Evolutionary conservation across 1,140 invertebrate species (phyloP).

Genomic region (Belonocnema kinseyi): DNA sequence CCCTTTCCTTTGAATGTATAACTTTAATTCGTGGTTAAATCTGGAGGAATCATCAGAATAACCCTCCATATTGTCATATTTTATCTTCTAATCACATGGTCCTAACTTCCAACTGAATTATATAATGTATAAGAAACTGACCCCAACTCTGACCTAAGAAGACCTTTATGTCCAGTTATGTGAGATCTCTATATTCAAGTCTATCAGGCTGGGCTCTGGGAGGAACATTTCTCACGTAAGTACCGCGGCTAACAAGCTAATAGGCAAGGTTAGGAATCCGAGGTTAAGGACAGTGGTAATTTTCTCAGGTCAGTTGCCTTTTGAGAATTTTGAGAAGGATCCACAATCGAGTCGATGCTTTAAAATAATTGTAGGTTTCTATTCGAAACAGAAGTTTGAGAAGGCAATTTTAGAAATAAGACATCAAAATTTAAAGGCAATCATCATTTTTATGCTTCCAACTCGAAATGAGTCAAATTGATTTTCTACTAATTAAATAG

Average conservation of each 20-base stretch:
- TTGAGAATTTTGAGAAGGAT: slow-evolving; percentile 26
- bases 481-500: too few relatives aligned
- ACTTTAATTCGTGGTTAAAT: neutral
- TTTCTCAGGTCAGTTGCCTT: slow-evolving; percentile 19
- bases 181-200: neutral
- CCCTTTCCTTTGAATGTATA: neutral
- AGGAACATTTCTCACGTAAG: neutral
- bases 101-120: too few relatives aligned
- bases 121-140: too few relatives aligned
- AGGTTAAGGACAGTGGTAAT: slow-evolving; percentile 20
- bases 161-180: neutral
- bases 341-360: neutral
- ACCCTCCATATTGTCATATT: too few relatives aligned
- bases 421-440: too few relatives aligned
- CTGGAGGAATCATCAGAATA: too few relatives aligned
- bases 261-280: slow-evolving; percentile 1
- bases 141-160: too few relatives aligned
- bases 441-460: too few relatives aligned
- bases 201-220: neutral
- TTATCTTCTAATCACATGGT: too few relatives aligned
- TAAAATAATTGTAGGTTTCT: slow-evolving; percentile 16
- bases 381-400: slow-evolving; percentile 27
- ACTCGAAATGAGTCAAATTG: too few relatives aligned
- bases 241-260: neutral
- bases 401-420: neutral